A percentile compares a stretch with the other conserved stretches of the same genome.
These are phyloP conservation scores for Scleropages formosus DNA, from an alignment of 2,797 vertebrate species.

Conservation along the genomic window DNA sequence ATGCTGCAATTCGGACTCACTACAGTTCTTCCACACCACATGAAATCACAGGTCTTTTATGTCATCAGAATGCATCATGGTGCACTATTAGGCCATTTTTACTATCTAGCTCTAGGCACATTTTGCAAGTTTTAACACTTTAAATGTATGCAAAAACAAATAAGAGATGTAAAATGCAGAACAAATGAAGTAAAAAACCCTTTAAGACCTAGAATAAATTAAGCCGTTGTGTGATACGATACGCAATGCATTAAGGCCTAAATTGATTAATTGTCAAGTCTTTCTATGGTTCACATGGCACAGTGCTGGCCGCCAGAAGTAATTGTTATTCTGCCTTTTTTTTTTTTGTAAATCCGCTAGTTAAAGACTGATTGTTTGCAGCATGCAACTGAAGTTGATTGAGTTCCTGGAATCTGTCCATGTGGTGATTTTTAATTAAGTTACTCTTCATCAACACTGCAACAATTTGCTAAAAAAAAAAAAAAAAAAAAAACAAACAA, in stretches of 20 bases:
- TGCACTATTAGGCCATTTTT: too few species aligned
- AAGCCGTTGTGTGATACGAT: not conserved
- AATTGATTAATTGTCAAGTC: not conserved
- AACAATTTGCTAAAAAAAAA: not conserved
- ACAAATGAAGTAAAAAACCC: not conserved
- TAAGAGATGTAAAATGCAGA: slow-evolving; percentile 11
- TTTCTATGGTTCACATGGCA: not conserved
- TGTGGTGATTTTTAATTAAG: slow-evolving; percentile 26
- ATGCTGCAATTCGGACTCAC: too few species aligned
- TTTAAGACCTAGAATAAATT: slow-evolving; percentile 4
- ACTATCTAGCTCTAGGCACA: not conserved
- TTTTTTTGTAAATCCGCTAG: not conserved
- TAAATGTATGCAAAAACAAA: not conserved
- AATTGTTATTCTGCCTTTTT: not conserved
- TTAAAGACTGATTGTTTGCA: not conserved
- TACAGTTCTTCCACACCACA: too few species aligned
- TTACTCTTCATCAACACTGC: slow-evolving; percentile 21
- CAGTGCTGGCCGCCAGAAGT: not conserved
- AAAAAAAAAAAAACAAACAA: not conserved
- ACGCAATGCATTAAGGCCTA: slow-evolving; percentile 9
- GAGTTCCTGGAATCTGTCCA: slow-evolving; percentile 21
- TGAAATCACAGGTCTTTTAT: too few species aligned
- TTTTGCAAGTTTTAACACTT: not conserved
- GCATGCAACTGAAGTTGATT: slow-evolving; percentile 6
- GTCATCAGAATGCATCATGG: too few species aligned